Conservation (phyloP, 2,113 vertebrate genomes). For the Nicator chloris region DNA sequence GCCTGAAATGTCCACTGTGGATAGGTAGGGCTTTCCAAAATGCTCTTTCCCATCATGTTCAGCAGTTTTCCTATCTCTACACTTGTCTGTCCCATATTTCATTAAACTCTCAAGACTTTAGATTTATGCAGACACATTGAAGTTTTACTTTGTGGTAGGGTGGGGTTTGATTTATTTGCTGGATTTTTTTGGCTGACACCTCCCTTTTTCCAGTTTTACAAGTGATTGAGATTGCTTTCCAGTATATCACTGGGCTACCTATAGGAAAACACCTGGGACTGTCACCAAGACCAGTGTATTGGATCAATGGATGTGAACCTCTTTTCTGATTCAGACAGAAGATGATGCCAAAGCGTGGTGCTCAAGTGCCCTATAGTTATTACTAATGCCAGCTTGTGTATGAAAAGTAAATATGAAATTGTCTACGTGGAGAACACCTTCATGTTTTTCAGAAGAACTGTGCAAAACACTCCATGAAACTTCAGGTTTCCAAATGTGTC, state of each 20-base stretch:
- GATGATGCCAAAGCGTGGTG: rapidly evolving
- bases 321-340: neutral
- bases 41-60: neutral
- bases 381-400: neutral
- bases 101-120: neutral
- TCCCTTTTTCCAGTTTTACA: neutral
- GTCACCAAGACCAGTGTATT: neutral
- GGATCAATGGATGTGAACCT: neutral
- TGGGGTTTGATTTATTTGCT: neutral
- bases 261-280: neutral
- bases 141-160: neutral
- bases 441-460: neutral
- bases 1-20: neutral
- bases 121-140: neutral
- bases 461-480: neutral
- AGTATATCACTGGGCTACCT: neutral
- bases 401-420: neutral
- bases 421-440: neutral
- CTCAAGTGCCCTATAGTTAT: neutral
- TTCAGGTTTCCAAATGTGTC: neutral
- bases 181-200: neutral
- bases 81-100: neutral
- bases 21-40: neutral
- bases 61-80: neutral
- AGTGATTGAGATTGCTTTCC: neutral